phyloP scores from a whole-genome alignment of 2,888 invertebrate species.

The Synergus umbraculus region DNA sequence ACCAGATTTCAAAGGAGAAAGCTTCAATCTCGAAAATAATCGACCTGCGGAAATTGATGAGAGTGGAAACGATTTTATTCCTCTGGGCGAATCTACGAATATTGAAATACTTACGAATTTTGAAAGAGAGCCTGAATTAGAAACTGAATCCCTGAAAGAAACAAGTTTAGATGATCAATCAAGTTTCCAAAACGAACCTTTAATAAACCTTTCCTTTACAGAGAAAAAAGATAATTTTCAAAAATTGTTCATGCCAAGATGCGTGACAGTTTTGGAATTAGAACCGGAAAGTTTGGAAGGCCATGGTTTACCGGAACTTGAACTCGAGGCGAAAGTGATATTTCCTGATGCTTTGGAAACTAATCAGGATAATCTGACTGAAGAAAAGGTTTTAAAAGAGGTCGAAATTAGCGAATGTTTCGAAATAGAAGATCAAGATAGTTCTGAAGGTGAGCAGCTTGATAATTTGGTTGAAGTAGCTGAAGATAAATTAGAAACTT shows the following conservation, averaged over 20 bases:
- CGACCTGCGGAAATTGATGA: constrained; percentile 37
- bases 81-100: constrained; percentile 67
- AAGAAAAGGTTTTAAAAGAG: constrained; percentile 23
- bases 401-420: constrained; percentile 43
- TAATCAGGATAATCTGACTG: not conserved
- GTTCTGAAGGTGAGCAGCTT: constrained; percentile 68
- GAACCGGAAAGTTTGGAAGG: constrained; percentile 51
- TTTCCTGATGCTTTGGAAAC: constrained; percentile 52
- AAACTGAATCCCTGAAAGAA: too few relatives aligned
- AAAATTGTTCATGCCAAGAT: constrained; percentile 33
- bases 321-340: constrained; percentile 60
- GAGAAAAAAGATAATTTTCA: constrained; percentile 43
- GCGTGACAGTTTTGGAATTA: constrained; percentile 49
- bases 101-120: constrained; percentile 51
- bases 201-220: not conserved
- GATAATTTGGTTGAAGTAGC: constrained; percentile 68
- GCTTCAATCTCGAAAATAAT: not conserved
- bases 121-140: constrained; percentile 58
- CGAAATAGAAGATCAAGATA: constrained; percentile 57
- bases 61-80: constrained; percentile 62
- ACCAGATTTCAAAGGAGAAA: not conserved
- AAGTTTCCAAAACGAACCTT: not conserved
- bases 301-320: constrained; percentile 57
- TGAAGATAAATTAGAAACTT: constrained; percentile 62
- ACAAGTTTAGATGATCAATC: not conserved